These are phyloP conservation scores for Plumapathes pennacea DNA, from an alignment of 92 coral and sea anemone genomes.

Conservation along the genomic window DNA sequence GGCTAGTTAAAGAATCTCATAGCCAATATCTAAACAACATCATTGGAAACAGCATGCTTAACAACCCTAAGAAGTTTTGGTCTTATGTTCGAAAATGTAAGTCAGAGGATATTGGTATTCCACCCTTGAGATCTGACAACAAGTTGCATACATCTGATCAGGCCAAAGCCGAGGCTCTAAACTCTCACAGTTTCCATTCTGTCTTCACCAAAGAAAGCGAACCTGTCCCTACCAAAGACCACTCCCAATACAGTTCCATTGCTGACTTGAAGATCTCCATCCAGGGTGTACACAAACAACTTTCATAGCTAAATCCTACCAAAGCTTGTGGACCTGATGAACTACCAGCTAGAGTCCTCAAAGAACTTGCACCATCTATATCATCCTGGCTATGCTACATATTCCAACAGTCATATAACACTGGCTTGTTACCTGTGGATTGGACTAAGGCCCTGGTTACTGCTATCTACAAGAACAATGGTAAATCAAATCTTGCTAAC, in stretches of 20 bases:
- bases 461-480: conserved; percentile 27
- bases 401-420: conserved; percentile 33
- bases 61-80: conserved; percentile 70
- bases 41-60: conserved; percentile 47
- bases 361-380: conserved; percentile 6
- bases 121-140: conserved; percentile 33
- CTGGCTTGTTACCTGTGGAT: conserved; percentile 10
- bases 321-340: conserved; percentile 18
- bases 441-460: conserved; percentile 38
- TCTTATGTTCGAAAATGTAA: conserved; percentile 36
- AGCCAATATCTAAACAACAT: conserved; percentile 36
- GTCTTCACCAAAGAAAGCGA: conserved; percentile 21
- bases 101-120: conserved; percentile 52
- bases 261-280: neutral
- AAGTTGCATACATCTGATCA: conserved; percentile 24
- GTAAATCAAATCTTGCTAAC: conserved; percentile 31
- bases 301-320: conserved; percentile 14
- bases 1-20: conserved; percentile 47
- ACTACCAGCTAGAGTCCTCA: conserved; percentile 4
- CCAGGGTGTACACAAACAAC: conserved; percentile 11
- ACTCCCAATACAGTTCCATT: neutral
- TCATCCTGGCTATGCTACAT: conserved; percentile 19
- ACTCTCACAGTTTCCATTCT: conserved; percentile 25
- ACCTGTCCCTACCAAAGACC: conserved; percentile 7
- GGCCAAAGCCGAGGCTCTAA: conserved; percentile 42